Percentiles rank a stretch among this genome's conserved stretches.
Evolutionary conservation across 2,888 invertebrate genomes (phyloP).

Genomic region (Pilophorus perplexus): DNA sequence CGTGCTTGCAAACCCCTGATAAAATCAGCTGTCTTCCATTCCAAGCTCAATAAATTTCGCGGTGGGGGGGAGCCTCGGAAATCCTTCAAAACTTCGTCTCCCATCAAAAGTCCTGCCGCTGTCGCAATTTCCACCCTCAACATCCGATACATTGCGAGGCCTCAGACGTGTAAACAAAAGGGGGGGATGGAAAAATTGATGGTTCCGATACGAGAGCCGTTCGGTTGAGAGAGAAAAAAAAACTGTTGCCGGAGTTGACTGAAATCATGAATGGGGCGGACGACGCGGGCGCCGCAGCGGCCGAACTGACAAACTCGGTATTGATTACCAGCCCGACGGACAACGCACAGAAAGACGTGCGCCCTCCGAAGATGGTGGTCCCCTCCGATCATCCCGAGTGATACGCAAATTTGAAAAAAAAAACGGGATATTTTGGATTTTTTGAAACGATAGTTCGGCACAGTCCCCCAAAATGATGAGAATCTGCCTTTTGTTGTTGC

Average conservation of each 20-base stretch:
- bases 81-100: too few relatives aligned
- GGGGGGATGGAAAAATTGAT: constrained; percentile 1
- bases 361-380: constrained; percentile 23
- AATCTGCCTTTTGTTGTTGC: background rate
- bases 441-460: background rate
- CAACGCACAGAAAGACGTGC: constrained; percentile 24
- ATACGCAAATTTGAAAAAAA: background rate
- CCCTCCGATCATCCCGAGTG: background rate
- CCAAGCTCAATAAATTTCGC: background rate
- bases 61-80: background rate
- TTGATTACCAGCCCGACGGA: constrained; percentile 18
- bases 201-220: too few relatives aligned
- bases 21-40: constrained; percentile 2
- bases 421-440: background rate
- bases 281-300: constrained; percentile 6
- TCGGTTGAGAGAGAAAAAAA: too few relatives aligned
- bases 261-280: constrained; percentile 25
- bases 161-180: constrained; percentile 5
- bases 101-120: too few relatives aligned
- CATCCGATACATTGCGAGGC: too few relatives aligned
- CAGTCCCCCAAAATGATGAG: background rate
- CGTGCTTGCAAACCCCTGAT: background rate
- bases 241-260: too few relatives aligned
- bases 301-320: constrained; percentile 3
- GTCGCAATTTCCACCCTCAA: too few relatives aligned